Evolutionary conservation across 2,888 invertebrate genomes (phyloP), one percentile per base, ranked within the genome.

Genomic region (Linnaemya vulpina): DNA sequence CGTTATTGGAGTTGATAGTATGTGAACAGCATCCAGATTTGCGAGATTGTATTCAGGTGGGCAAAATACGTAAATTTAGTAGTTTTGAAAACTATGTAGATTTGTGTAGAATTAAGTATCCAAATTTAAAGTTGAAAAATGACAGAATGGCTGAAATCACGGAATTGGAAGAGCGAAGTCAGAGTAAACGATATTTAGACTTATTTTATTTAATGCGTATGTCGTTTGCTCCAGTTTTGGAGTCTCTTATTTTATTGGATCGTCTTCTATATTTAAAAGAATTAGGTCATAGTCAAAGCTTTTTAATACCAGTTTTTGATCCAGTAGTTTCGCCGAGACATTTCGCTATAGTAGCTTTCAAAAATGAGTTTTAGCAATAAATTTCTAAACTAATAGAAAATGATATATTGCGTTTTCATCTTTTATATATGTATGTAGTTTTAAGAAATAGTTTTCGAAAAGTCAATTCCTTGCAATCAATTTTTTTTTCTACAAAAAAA

Each of bases 201-300:
- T 90, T 95, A 71, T 98, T 97, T 91, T 96, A 96, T 93, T 94
- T 97, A 87, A 89, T 98, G 58, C 94, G 97, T 85, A 94, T 96
- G 89, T 94, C 95, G 83, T 93, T 97, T 87, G 96, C 97, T 0
- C 96, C 97, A 20, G 94, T 96, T 22, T 93, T 98, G 20, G 98
- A 98, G 91, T 94, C 95, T 87, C 93, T 97, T 3, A 96, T 98
- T 88, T 93, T 98, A 82, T 93, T 98, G 75, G 98, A 98, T 92
- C 94, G 97, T 88, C 91, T 96, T 55, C 93, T 96, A 88, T 98
- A 94, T 93, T 94, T 98, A 40, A 92, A 94, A 82, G 97, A 97
- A 89, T 93, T 93, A 88, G 94, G 93, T 3, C 93, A 93, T 88
- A 89, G 93, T 10, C 93, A 94, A 84, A 94, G 95, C 20, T 94